Conservation (phyloP, 2,888 invertebrate genomes). For the Drosophila crucigera region DNA sequence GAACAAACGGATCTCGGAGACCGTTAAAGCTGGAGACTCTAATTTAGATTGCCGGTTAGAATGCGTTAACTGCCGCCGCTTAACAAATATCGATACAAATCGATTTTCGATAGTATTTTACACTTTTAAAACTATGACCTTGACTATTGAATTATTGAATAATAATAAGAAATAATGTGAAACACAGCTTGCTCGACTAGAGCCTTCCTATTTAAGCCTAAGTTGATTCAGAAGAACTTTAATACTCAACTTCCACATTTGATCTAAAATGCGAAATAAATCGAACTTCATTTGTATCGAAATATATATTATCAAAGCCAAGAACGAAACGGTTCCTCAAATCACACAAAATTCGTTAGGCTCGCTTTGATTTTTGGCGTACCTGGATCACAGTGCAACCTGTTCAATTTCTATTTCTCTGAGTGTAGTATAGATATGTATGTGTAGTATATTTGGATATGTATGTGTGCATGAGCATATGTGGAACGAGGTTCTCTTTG, state of each 20-base stretch:
- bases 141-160: background rate
- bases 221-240: background rate
- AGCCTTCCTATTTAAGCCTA: background rate
- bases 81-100: background rate
- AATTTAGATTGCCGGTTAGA: no score
- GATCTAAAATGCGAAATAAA: background rate
- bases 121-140: background rate
- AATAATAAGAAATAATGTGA: background rate
- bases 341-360: background rate
- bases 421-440: background rate
- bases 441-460: background rate
- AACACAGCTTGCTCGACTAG: background rate
- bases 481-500: slow-evolving; percentile 35
- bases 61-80: background rate
- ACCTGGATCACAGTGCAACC: background rate
- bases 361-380: background rate
- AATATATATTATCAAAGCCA: background rate
- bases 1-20: background rate
- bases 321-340: background rate
- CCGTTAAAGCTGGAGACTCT: background rate
- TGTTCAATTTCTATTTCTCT: background rate
- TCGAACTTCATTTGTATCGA: background rate
- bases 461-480: background rate
- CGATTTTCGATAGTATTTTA: background rate
- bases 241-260: no score